Evolutionary conservation across 2,888 invertebrate genomes (phyloP), one percentile per base, ranked within the genome.

Genomic region (Eupithecia insigniata): DNA sequence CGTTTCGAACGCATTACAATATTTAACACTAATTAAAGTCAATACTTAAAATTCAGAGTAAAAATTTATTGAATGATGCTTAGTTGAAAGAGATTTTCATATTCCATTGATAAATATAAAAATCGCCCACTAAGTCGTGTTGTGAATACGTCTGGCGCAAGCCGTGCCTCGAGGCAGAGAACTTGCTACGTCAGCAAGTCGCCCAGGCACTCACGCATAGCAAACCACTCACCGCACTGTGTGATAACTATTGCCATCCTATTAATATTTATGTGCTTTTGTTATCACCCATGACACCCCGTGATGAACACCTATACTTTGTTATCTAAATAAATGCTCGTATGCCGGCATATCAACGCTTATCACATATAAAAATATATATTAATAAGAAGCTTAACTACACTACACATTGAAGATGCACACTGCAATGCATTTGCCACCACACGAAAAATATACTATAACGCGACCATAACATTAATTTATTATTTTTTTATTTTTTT

Each of bases 281-380:
- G 87, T 89, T 88, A 91, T 90, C 91, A 90, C 86, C 85, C 90
- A 89, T 86, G 79, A 86, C 90, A 89, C 90, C 89, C 86, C 81
- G 84, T 84, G 80, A 84, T 83, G 81, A 85, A 84, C 82, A 83
- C 82, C 81, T 79, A 83, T 86, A 83, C 83, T 82, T 85, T 85
- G 88, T 88, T 91, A 92, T 87, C 90, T 90, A 91, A 91, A 90
- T 93, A 93, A 93, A 94, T 93, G 93, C 93, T 92, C 91, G 88
- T 88, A 91, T 89, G 89, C 89, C 91, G 91, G 92, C 93, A 92
- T 92, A 92, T 92, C 91, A 93, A 92, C 90, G 90, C 93, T 93
- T 93, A 94, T 94, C 93, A 93, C 93, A 93, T 92, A 93, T 92
- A 94, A 93, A 94, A 93, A 93, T 92, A 94, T 93, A 92, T 74